Evolutionary conservation across 2,797 vertebrate genomes (phyloP).

Genomic region (Smutsia gigantea): DNA sequence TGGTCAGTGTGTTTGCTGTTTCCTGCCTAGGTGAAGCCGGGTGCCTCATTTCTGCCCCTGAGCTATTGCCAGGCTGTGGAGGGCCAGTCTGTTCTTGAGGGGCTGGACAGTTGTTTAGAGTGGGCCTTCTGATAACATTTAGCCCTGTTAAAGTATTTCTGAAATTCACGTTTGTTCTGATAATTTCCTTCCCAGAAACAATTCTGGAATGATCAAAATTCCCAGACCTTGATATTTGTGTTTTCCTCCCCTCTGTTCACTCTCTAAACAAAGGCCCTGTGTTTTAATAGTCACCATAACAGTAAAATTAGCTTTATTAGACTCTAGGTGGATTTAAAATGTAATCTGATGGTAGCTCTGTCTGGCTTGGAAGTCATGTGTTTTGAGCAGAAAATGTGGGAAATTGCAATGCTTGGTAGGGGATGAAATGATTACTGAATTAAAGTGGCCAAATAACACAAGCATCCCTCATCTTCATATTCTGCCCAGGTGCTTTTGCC

Average conservation of each 20-base stretch:
- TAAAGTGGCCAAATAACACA: slow-evolving; percentile 50
- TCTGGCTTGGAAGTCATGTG: slow-evolving; percentile 48
- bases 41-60: neutral
- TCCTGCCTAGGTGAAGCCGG: neutral
- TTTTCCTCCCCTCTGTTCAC: slow-evolving; percentile 53
- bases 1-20: neutral
- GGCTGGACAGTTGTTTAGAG: neutral
- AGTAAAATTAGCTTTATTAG: slow-evolving; percentile 75
- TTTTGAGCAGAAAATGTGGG: slow-evolving; percentile 48
- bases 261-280: slow-evolving; percentile 59
- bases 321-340: slow-evolving; percentile 74
- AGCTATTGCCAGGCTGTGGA: neutral
- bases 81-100: neutral
- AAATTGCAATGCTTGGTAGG: slow-evolving; percentile 38
- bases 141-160: slow-evolving; percentile 10
- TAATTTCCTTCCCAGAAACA: slow-evolving; percentile 60
- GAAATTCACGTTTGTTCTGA: slow-evolving; percentile 55
- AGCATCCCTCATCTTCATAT: slow-evolving; percentile 29
- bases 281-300: slow-evolving; percentile 71
- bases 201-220: slow-evolving; percentile 44
- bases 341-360: slow-evolving; percentile 54
- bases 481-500: neutral
- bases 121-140: neutral
- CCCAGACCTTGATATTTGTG: neutral
- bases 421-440: slow-evolving; percentile 58